Base-by-base conservation (phyloP, 2,797 vertebrate genomes). In the Sebastes reedi region DNA sequence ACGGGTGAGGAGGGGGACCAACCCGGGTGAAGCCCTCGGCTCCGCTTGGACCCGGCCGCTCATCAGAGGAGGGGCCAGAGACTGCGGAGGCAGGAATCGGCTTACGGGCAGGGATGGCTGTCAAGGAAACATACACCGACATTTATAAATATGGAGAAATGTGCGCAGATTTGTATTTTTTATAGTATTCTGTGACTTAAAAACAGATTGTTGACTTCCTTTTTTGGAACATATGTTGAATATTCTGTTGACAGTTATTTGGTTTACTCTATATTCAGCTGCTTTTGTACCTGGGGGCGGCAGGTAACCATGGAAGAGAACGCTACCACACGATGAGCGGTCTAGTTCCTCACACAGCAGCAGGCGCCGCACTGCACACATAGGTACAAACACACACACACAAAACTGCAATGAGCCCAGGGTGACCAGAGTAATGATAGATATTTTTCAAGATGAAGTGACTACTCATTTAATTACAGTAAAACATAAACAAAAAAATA, bases 251-350 rank as follows among this genome's bases (percentile, higher is more conserved):
- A 16, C 1, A 36, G 20, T 22, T 4, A 54, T 20, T 25, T 20
- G 8, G 8, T 77, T 69, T 18, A 4, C 5, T 73, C 1, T 34
- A 10, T 55, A 77, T 77, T 59, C 8, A 58, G 58, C 42, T 65
- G 64, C 20, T 6, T 1, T 1, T 74, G 64, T 96, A 99, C 99
- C 98, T 95, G 99, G 99, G 36, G 98, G 98, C 6, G 98, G 98
- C 81, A 99, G 93, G 92, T 99, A 99, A 42, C 98, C 99, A 8
- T 99, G 98, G 88, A 99, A 99, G 32, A 99, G 97, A 81, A 99
- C 98, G 3, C 98, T 99, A 80, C 99, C 99, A 86, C 99, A 99
- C 0, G 98, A 99, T 0, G 99, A 99, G 22, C 98, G 97, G 81
- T 99, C 99, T 91, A 99, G 93, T 82, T 99, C 99, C 91, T 99